Base-by-base conservation (phyloP, 2,888 invertebrate genomes). In the Cistogaster globosa region DNA sequence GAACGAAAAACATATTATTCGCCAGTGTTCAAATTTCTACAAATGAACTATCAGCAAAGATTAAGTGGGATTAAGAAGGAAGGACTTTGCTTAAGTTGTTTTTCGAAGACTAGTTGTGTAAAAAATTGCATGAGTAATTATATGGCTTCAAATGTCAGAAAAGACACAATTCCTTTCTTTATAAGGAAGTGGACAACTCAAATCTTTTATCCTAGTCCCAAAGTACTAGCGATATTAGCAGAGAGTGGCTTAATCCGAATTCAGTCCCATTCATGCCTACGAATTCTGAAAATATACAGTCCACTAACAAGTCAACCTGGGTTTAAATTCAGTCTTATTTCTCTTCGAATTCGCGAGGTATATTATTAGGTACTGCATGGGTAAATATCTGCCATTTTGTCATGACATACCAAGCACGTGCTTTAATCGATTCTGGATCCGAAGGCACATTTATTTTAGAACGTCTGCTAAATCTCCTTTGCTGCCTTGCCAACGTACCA, bases 391-490 rank as follows among this genome's bases (percentile, higher is more conserved):
- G 55, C 2, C 32, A 62, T 14, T 18, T 14, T 1, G 55, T 20
- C 3, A n/a, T 69, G 1, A 9, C 12, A n/a, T 75, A 76, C 63
- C 51, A 18, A 12, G 68, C 58, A 3, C 14, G 77, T 0, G 65
- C 83, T 8, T 32, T 82, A 11, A 65, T 82, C 14, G 76, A 82
- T 16, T 77, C 82, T 0, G 76, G 76, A 6, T 71, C 83, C 7
- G 83, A 83, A 53, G 77, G 58, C 1, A 71, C 77, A 7, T 72
- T 83, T 38, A 67, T 77, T 45, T 72, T 77, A 0, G 77, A 77
- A 8, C 57, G 67, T 0, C 11, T 82, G 11, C 62, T 42, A 2
- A 62, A 65, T 36, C 45, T 62, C 0, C 7, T 77, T 2, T 45
- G 18, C 36, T 77, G 20, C 67, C 67, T 8, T 26, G 14, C 16